Percentiles rank a stretch among this genome's conserved stretches.
These are phyloP conservation scores for Panagrolaimus sp. DNA, from an alignment of 1,140 invertebrate genomes.

Conservation along the genomic window DNA sequence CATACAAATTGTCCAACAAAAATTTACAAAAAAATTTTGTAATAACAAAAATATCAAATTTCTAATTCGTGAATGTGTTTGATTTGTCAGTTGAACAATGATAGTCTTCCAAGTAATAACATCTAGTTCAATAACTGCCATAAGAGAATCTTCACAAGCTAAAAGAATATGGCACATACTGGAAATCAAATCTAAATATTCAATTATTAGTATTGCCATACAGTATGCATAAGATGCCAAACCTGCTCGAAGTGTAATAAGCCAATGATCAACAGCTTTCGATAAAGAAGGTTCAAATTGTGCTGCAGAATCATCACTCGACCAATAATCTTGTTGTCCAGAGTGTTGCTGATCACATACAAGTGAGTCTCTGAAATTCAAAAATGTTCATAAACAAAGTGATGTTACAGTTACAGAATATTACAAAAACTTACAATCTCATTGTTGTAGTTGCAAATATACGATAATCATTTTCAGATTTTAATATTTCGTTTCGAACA, in stretches of 20 bases:
- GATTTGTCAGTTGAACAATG: slow-evolving; percentile 39
- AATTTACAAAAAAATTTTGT: slow-evolving; percentile 43
- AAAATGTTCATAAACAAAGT: too few relatives aligned
- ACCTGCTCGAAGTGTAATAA: neutral
- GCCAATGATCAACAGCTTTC: neutral
- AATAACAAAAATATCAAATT: slow-evolving; percentile 30
- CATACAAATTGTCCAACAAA: neutral
- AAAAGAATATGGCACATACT: slow-evolving; percentile 22
- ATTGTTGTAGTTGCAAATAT: neutral
- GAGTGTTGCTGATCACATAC: neutral
- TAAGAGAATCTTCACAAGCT: slow-evolving; percentile 33
- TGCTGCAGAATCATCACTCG: neutral
- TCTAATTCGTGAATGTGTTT: slow-evolving; percentile 29
- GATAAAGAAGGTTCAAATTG: neutral
- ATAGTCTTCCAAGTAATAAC: slow-evolving; percentile 38
- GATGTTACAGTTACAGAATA: too few relatives aligned
- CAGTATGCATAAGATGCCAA: too few relatives aligned
- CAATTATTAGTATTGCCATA: too few relatives aligned
- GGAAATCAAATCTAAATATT: neutral
- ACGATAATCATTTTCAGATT: neutral
- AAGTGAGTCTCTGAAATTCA: too few relatives aligned
- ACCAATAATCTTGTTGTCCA: neutral
- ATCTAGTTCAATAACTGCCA: slow-evolving; percentile 33
- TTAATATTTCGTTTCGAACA: neutral
- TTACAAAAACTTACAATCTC: too few relatives aligned